Conservation (phyloP, 2,888 invertebrate genomes). For the Acronicta alni region DNA sequence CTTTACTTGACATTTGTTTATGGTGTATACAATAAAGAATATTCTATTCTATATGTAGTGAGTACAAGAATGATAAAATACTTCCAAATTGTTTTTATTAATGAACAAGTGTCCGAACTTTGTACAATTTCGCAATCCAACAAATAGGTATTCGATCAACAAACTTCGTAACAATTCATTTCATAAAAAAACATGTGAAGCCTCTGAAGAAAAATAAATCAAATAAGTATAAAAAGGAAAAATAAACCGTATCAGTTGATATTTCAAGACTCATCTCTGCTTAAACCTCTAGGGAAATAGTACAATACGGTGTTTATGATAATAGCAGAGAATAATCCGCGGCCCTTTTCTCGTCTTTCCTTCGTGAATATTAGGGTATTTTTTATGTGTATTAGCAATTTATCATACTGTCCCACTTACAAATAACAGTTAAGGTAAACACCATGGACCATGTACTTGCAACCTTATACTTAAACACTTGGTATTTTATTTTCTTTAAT, state of each 20-base stretch:
- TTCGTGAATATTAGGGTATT: background rate
- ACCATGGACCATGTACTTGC: background rate
- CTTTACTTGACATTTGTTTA: too few species aligned
- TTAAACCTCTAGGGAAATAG: conserved; percentile 2
- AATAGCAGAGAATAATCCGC: background rate
- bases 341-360: background rate
- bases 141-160: background rate
- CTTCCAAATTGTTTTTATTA: too few species aligned
- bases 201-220: conserved; percentile 38
- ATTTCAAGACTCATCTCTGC: conserved; percentile 7
- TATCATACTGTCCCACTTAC: background rate
- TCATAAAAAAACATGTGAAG: conserved; percentile 14
- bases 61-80: background rate
- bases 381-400: background rate
- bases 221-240: conserved; percentile 30
- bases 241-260: conserved; percentile 20
- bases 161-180: conserved; percentile 30
- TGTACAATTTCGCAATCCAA: too few species aligned
- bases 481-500: background rate
- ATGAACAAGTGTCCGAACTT: conserved; percentile 2
- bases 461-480: background rate
- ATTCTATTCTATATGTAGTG: too few species aligned
- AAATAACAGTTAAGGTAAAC: conserved; percentile 9
- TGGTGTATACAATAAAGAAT: too few species aligned
- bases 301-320: conserved; percentile 14